phyloP scores from a whole-genome alignment of 2,113 vertebrate genomes.

The Oreotrochilus melanogaster region DNA sequence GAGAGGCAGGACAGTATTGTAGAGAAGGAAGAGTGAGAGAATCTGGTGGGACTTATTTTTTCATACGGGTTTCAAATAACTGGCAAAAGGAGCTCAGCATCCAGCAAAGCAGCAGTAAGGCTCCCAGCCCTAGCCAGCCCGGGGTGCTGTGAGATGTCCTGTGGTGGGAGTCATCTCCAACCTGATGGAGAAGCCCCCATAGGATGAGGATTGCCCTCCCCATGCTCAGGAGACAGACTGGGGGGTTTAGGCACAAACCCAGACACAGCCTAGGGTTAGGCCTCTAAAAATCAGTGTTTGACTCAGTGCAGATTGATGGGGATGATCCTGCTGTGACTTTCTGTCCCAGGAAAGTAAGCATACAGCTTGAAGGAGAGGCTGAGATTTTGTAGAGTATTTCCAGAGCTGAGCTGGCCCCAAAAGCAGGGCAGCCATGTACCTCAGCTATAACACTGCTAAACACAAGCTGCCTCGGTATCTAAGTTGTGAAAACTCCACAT shows the following conservation, averaged over 20 bases:
- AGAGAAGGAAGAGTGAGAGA: background rate
- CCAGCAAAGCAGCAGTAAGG: background rate
- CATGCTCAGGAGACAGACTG: background rate
- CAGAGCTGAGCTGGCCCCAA: conserved; percentile 11
- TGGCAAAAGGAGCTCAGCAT: background rate
- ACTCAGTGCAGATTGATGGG: background rate
- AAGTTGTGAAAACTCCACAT: conserved; percentile 16
- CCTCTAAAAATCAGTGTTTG: background rate
- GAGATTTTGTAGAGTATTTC: conserved; percentile 25
- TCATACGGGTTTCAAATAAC: background rate
- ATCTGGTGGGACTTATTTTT: background rate
- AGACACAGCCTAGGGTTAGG: background rate
- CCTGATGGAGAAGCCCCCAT: fast-evolving
- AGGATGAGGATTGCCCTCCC: background rate
- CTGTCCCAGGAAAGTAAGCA: background rate
- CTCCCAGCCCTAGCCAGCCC: background rate
- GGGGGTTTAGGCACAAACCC: background rate
- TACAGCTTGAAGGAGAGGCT: background rate
- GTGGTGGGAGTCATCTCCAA: background rate
- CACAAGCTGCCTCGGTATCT: conserved; percentile 2
- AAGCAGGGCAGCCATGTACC: background rate
- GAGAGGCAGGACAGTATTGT: background rate
- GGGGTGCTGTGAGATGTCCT: fast-evolving
- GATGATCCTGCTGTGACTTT: background rate
- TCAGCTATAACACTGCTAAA: conserved; percentile 55